Base-by-base conservation (phyloP, 2,113 vertebrate species). In the Hiodon alosoides region DNA sequence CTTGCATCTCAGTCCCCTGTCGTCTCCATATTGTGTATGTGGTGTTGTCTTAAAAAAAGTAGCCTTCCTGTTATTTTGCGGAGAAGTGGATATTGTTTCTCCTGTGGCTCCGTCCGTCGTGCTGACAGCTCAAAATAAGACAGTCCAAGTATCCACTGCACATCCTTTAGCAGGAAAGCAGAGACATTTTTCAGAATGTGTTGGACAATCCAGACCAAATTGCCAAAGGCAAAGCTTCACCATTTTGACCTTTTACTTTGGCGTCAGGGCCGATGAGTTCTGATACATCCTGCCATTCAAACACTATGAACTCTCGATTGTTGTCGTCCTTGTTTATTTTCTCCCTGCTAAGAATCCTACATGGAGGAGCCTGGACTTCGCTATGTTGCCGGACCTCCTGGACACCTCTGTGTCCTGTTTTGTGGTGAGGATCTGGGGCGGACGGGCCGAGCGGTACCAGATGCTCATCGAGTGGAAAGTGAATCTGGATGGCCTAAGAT, bases 381-480 rank as follows among this genome's bases (percentile, higher is more conserved):
- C 94, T 73, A 88, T 98, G 88, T 94, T 99, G 88, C 97, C 95
- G 0, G 96, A 97, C 83, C 90, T 86, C 57, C 92, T 98, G 57
- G 97, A 99, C 86, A 98, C 94, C 0, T 98, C 96, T 0, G 94
- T 98, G 79, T 98, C 96, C 1, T 95, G 93, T 83, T 98, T 99
- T 5, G 88, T 99, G 77, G 97, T 99, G 86, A 90, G 95, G 85
- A 96, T 99, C 81, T 99, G 96, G 96, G 97, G 95, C 9, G 95
- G 97, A 72, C 95, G 93, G 81, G 90, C 89, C 46, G 90, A 95
- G 16, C 87, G 89, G 50, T 94, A 91, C 72, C 95, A 94, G 82
- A 93, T 97, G 51, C 86, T 99, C 81, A 97, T 99, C 67, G 97
- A 99, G 70, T 98, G 97, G 97, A 97, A 93, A 76, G 96, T 98